A percentile compares a stretch with the other conserved stretches of the same genome.
Evolutionary conservation across 2,797 vertebrate species (phyloP).

Genomic region (Ammospiza maritima): DNA sequence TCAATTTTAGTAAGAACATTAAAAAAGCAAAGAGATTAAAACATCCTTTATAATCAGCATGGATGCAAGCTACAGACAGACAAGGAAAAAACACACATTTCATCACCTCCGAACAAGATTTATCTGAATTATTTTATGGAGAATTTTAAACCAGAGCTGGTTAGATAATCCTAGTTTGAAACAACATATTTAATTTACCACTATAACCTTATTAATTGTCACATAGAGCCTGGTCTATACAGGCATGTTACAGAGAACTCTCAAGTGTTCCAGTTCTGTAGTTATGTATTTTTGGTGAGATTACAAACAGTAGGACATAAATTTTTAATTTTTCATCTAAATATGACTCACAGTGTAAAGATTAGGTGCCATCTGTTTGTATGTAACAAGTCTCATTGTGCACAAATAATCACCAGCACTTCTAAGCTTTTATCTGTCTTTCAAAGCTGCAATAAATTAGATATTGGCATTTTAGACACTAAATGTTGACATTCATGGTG

Average conservation of each 20-base stretch:
- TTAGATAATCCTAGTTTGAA: neutral
- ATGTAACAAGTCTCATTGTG: neutral
- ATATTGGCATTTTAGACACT: neutral
- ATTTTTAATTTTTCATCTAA: neutral
- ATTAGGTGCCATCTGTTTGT: neutral
- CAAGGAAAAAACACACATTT: neutral
- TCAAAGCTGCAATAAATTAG: neutral
- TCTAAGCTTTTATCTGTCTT: slow-evolving; percentile 2
- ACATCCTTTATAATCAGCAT: neutral
- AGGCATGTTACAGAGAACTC: neutral
- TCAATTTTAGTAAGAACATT: neutral
- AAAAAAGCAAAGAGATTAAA: neutral
- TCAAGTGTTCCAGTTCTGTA: neutral
- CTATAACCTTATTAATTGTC: neutral
- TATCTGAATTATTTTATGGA: neutral
- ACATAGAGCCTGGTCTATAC: neutral
- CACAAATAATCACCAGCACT: neutral
- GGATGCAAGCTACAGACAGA: neutral
- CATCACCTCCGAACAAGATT: neutral
- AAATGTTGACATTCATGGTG: neutral
- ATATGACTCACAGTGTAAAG: slow-evolving; percentile 12
- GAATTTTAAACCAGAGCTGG: neutral
- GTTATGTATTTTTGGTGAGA: neutral
- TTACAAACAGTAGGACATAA: neutral
- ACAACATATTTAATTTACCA: neutral